A percentile compares a stretch with the other conserved stretches of the same genome.
phyloP scores from a whole-genome alignment of 2,113 vertebrate species.

The Scatophagus argus region DNA sequence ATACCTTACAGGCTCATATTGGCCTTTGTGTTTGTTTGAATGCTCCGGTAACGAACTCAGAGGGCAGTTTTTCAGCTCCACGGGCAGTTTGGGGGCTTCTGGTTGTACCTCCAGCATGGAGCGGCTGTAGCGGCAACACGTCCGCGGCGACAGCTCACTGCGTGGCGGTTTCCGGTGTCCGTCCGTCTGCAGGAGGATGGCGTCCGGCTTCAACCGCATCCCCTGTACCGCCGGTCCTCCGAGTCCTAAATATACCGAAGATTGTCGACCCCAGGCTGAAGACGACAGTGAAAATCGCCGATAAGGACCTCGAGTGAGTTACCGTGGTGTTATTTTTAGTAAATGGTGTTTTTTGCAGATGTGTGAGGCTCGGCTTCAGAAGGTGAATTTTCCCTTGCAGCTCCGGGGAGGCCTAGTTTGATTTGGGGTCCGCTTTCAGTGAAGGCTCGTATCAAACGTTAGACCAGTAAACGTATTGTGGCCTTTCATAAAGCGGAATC shows the following conservation, averaged over 20 bases:
- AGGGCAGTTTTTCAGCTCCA: neutral
- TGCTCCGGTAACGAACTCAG: neutral
- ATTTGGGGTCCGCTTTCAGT: constrained; percentile 37
- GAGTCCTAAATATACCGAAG: constrained; percentile 38
- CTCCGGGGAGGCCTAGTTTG: constrained; percentile 69
- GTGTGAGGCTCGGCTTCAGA: constrained; percentile 25
- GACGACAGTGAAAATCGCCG: constrained; percentile 15
- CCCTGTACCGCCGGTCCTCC: constrained; percentile 68
- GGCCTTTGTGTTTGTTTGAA: constrained; percentile 50
- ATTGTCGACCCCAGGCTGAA: constrained; percentile 24
- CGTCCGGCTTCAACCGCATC: constrained; percentile 75
- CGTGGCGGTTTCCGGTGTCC: constrained; percentile 80
- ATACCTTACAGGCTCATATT: neutral
- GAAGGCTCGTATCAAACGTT: constrained; percentile 35
- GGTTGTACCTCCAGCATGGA: neutral
- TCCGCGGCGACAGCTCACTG: constrained; percentile 49
- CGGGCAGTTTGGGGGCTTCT: neutral
- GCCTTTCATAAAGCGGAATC: constrained; percentile 38
- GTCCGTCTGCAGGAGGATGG: constrained; percentile 79
- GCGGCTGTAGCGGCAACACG: constrained; percentile 19
- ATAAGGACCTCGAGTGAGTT: constrained; percentile 43
- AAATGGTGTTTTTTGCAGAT: neutral
- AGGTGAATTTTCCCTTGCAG: constrained; percentile 48
- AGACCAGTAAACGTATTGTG: constrained; percentile 28
- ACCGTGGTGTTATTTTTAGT: no score